Evolutionary conservation across 2,113 vertebrate species (phyloP).

Genomic region (Ibidorhyncha struthersii): DNA sequence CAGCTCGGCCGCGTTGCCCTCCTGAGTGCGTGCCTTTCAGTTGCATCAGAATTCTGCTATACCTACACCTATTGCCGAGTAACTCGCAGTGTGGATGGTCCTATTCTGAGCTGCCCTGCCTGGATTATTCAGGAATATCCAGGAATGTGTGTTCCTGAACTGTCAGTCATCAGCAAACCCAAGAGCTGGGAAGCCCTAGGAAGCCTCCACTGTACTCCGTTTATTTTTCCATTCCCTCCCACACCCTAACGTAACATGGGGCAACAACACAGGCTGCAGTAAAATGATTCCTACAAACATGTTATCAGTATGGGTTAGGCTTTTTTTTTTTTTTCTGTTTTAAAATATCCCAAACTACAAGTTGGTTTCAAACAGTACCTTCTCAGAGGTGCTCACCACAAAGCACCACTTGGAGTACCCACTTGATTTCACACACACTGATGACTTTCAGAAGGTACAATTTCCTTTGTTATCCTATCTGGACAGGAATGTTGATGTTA

Average conservation of each 20-base stretch:
- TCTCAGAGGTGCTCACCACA: not conserved
- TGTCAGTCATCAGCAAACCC: not conserved
- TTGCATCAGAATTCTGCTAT: not conserved
- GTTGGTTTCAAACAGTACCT: not conserved
- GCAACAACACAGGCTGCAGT: not conserved
- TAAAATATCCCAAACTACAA: not conserved
- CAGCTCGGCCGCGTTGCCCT: rapidly evolving
- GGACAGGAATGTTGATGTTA: not conserved
- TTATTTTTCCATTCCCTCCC: not conserved
- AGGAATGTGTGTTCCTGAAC: not conserved
- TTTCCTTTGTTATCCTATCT: not conserved
- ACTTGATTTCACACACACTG: not conserved
- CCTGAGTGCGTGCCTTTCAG: rapidly evolving
- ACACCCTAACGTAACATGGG: not conserved
- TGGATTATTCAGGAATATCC: not conserved
- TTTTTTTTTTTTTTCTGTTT: not conserved
- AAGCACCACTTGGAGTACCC: not conserved
- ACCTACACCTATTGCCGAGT: not conserved
- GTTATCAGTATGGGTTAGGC: not conserved
- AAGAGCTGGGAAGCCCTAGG: not conserved
- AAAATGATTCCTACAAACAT: not conserved
- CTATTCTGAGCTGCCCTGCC: not conserved
- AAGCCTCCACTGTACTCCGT: not conserved
- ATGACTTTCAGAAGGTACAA: not conserved
- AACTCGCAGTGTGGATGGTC: not conserved